These are phyloP conservation scores for Cataglyphis rosenhaueri DNA, from an alignment of 2,888 invertebrate species.

Conservation along the genomic window DNA sequence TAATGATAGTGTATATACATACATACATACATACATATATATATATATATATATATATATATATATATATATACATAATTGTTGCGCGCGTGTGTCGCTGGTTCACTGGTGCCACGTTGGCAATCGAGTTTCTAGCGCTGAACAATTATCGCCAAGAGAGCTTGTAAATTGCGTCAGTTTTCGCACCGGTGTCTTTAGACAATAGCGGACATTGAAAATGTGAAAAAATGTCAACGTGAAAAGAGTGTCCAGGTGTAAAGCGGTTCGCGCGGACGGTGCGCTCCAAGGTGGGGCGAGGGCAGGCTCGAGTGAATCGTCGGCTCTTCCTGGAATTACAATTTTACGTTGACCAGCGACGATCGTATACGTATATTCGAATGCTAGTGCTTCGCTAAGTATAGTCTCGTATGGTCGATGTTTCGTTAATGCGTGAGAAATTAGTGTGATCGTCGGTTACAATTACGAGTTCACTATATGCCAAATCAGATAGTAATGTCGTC, in stretches of 20 bases:
- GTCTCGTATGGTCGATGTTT: too few species aligned
- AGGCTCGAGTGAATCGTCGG: not conserved
- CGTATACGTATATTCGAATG: not conserved
- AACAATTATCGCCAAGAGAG: not conserved
- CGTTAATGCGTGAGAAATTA: not conserved
- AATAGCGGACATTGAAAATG: not conserved
- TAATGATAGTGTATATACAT: not conserved
- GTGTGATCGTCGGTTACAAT: not conserved
- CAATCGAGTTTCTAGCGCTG: not conserved
- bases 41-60: not conserved
- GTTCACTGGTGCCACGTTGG: not conserved
- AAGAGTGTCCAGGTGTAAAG: not conserved
- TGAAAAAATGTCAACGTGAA: not conserved
- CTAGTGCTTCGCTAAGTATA: too few species aligned
- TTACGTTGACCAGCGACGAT: not conserved
- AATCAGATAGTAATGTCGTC: slow-evolving; percentile 78
- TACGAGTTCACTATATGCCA: not conserved
- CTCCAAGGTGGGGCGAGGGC: slow-evolving; percentile 14
- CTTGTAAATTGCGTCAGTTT: not conserved
- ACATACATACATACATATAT: not conserved
- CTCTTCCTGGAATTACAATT: not conserved
- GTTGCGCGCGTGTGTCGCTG: not conserved
- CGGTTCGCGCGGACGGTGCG: not conserved
- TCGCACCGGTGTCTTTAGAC: not conserved
- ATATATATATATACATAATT: not conserved